Base-by-base conservation (phyloP, 2,888 invertebrate species). In the Lithosia quadra region DNA sequence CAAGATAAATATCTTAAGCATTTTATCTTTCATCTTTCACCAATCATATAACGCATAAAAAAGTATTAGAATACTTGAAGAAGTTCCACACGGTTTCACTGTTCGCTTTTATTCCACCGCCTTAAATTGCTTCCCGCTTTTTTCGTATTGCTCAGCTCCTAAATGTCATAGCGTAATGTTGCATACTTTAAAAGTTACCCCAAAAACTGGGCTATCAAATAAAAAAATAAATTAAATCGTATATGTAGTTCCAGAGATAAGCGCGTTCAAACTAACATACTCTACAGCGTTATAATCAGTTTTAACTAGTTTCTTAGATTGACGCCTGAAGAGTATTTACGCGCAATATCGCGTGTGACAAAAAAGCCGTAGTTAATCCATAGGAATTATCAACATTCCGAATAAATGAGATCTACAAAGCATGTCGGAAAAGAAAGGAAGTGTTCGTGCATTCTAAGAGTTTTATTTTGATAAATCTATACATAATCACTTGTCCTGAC, bases 381-480 rank as follows among this genome's bases (percentile, higher is more conserved):
- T 57, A 77, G 78, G 79, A 72, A 79, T 77, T 76, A 71, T 24
- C 60, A n/a, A 69, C 68, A 77, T 77, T 71, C 79, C 69, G 9
- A 67, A 43, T 68, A 69, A 70, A 78, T 72, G 59, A 70, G 69
- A 68, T 68, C 18, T 33, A 28, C 28, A 73, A 39, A 67, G 39
- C 18, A n/a, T n/a, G 13, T n/a, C 24, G 67, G 39, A 10, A 60
- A 56, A 64, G 56, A 74, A 71, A 63, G 36, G 60, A 67, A 58
- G 65, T 65, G 7, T 24, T 22, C 36, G 67, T 60, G 36, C 58
- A n/a, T 34, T 28, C 18, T 43, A n/a, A 49, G 33, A 58, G 36
- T 49, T 11, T n/a, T 61, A 57, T 28, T 57, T 39, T 33, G 36
- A 39, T 15, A 59, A 13, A 24, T 43, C 7, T 36, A 36, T 22